phyloP scores from a whole-genome alignment of 2,888 invertebrate species.

The Himalopsyche anomala region DNA sequence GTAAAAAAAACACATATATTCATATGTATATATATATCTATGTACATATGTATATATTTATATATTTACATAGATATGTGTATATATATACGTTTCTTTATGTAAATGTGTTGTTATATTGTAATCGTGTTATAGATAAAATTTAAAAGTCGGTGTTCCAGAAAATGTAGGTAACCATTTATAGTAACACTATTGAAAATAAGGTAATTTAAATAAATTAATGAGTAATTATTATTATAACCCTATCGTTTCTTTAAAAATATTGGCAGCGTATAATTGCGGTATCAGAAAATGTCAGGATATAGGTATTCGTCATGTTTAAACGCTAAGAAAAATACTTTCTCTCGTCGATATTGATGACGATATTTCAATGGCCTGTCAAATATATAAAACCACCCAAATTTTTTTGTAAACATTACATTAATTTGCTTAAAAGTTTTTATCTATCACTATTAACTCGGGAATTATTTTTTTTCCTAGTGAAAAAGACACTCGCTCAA shows the following conservation, averaged over 20 bases:
- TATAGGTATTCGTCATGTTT: neutral
- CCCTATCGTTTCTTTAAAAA: constrained; percentile 52
- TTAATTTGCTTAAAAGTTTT: too few relatives aligned
- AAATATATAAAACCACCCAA: too few relatives aligned
- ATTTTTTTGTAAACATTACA: too few relatives aligned
- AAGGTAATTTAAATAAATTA: constrained; percentile 54
- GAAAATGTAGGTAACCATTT: constrained; percentile 62
- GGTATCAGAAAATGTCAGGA: constrained; percentile 46
- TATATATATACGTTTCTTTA: constrained; percentile 61
- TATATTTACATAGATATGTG: neutral
- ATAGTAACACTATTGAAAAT: constrained; percentile 59
- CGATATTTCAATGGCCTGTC: neutral
- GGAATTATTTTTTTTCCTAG: too few relatives aligned
- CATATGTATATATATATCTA: constrained; percentile 60
- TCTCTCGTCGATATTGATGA: neutral
- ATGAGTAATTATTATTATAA: constrained; percentile 53
- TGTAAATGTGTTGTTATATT: constrained; percentile 63
- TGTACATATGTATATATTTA: neutral
- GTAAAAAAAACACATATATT: constrained; percentile 62
- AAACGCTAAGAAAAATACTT: constrained; percentile 32
- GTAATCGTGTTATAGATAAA: constrained; percentile 63
- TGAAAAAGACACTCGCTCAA: too few relatives aligned
- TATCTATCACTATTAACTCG: too few relatives aligned
- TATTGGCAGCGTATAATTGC: constrained; percentile 51
- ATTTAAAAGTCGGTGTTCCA: constrained; percentile 60